A percentile compares a stretch with the other conserved stretches of the same genome.
phyloP scores from a whole-genome alignment of 2,113 vertebrate species.

The Cardinalis cardinalis region DNA sequence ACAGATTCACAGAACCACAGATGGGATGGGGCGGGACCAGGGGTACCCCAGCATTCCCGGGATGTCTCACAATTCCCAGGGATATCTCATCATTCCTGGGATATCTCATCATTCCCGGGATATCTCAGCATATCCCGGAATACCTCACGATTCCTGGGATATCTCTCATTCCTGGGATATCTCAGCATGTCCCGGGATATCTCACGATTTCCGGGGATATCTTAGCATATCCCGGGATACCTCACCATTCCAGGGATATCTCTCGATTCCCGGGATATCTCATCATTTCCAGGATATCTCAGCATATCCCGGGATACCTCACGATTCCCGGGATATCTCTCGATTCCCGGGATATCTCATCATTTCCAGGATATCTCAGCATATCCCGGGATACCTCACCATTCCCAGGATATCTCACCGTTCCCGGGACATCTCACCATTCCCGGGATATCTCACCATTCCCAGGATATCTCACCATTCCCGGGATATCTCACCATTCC shows the following conservation, averaged over 20 bases:
- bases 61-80: rapidly evolving
- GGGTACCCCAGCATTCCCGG: background rate
- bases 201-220: too few species aligned
- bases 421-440: background rate
- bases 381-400: rapidly evolving
- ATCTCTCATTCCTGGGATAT: background rate
- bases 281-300: background rate
- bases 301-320: rapidly evolving
- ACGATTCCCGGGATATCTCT: rapidly evolving
- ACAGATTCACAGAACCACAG: background rate
- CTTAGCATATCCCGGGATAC: too few species aligned
- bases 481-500: background rate
- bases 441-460: rapidly evolving
- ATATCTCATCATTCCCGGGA: background rate
- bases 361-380: too few species aligned
- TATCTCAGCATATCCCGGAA: too few species aligned
- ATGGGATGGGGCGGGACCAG: rapidly evolving
- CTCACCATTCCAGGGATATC: background rate
- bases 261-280: too few species aligned
- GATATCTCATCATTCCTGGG: background rate
- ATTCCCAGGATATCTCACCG: too few species aligned
- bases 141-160: rapidly evolving
- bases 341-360: too few species aligned
- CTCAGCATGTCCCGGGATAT: rapidly evolving
- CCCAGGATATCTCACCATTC: too few species aligned